Evolutionary conservation across 2,888 invertebrate genomes (phyloP).

Genomic region (Drymonia ruficornis): DNA sequence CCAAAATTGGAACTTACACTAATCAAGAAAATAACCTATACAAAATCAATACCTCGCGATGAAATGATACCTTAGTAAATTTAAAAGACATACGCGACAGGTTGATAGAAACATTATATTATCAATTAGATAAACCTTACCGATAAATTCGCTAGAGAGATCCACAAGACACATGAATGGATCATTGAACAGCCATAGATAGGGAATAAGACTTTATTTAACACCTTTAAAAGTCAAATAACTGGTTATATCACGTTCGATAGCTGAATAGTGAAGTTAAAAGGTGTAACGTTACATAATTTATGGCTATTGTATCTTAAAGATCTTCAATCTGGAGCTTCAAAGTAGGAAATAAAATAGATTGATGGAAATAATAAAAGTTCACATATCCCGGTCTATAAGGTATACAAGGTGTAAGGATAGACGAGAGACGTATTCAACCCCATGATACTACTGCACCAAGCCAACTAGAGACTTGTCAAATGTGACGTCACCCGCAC

Average conservation of each 20-base stretch:
- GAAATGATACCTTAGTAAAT: too few relatives aligned
- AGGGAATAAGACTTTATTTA: slow-evolving; percentile 39
- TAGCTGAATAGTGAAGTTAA: slow-evolving; percentile 21
- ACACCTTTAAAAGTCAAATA: slow-evolving; percentile 47
- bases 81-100: background rate
- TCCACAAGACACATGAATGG: slow-evolving; percentile 54
- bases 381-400: too few relatives aligned
- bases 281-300: slow-evolving; percentile 25
- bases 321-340: background rate
- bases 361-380: background rate
- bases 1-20: too few relatives aligned
- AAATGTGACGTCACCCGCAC: too few relatives aligned
- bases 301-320: slow-evolving; percentile 11
- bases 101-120: background rate
- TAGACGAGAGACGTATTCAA: too few relatives aligned
- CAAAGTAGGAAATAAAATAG: background rate
- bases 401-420: too few relatives aligned
- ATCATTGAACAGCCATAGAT: slow-evolving; percentile 45
- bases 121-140: background rate
- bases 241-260: slow-evolving; percentile 33
- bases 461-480: too few relatives aligned
- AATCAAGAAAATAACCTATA: too few relatives aligned
- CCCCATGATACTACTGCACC: too few relatives aligned
- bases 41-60: too few relatives aligned
- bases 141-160: background rate